Evolutionary conservation across 2,888 invertebrate species (phyloP), one percentile per base, ranked within the genome.

Genomic region (Thysanoteuthis rhombus): DNA sequence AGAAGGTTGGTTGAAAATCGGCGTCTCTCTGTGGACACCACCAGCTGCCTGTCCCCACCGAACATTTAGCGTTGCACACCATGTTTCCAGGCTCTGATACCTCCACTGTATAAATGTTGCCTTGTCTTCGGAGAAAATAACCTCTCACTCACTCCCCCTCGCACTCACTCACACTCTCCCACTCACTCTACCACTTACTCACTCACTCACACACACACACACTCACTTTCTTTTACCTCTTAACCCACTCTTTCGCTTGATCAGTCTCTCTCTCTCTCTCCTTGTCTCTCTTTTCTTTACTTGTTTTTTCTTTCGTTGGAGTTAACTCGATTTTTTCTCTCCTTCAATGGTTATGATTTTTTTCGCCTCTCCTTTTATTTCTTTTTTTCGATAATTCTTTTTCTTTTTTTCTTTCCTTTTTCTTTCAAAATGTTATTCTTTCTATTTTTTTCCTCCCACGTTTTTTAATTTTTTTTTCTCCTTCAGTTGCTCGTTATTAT

Each of bases 1-100:
- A 92, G 92, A 92, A 92, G n/a, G 42, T 42, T 16, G 92, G 40
- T 45, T 92, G 92, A 45, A 92, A 92, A 28, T 92, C 92, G 45
- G 92, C 92, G 40, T 92, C 92, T 92, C 92, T 42, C 45, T 92
- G 92, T 32, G 92, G 92, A 45, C 92, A 92, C 92, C 92, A 92
- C 92, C 92, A 92, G 39, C 42, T 92, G 19, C 92, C 92, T 92
- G 92, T 92, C 40, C 92, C 92, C 36, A 92, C 92, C 6, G 92
- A 45, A n/a, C 92, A 92, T 45, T 92, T 92, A 19, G 92, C 92
- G 45, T 92, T 92, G 92, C 92, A 92, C 40, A 92, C 92, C 92
- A 92, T 92, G 40, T 40, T 45, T 42, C 40, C 92, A 45, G 40
- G 92, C 45, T 92, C 92, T n/a, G 45, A 40, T 92, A 40, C 92